Evolutionary conservation across 2,888 invertebrate genomes (phyloP), one percentile per base, ranked within the genome.

Genomic region (Mycalesis mineus): DNA sequence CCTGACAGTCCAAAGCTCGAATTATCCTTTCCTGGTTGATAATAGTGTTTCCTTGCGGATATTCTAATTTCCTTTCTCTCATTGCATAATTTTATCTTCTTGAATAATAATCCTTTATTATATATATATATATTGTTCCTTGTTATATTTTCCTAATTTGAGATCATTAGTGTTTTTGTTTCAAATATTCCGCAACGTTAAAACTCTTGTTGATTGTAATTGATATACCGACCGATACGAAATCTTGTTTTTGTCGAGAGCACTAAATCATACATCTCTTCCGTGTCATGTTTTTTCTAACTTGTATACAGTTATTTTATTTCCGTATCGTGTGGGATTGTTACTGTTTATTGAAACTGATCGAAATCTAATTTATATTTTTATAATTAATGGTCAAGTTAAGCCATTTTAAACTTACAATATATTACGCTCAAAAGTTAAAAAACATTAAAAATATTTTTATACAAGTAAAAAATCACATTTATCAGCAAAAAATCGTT

Each of bases 201-300:
- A 29, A 29, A 5, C 15, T 47, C 9, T 47, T 7, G 22, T 15
- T 33, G 47, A 33, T 15, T 11, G 40, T 17, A 17, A 17, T 17
- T 41, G 2, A 41, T 17, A 11, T 47, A 6, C 13, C 7, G n/a
- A 7, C 8, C 45, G 14, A 7, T 47, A 33, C 11, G 11, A 47
- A 33, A 33, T 33, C 14, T 33, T 33, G 31, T 47, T 47, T 45
- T 45, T 45, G 45, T 45, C 31, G 31, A 45, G 7, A 45, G 9
- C 29, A 31, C 31, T 31, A 9, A 31, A 45, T 31, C 31, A 15
- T 11, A 47, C 33, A 33, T 33, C 47, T 47, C 33, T 47, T 47
- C 47, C 47, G 47, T 33, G 15, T 29, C 29, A 42, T 47, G 36
- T 31, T 47, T 45, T 45, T 33, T 47, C 15, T 47, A n/a, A 31